Evolutionary conservation across 2,113 vertebrate genomes (phyloP), one percentile per base, ranked within the genome.

Genomic region (Otus sunia): DNA sequence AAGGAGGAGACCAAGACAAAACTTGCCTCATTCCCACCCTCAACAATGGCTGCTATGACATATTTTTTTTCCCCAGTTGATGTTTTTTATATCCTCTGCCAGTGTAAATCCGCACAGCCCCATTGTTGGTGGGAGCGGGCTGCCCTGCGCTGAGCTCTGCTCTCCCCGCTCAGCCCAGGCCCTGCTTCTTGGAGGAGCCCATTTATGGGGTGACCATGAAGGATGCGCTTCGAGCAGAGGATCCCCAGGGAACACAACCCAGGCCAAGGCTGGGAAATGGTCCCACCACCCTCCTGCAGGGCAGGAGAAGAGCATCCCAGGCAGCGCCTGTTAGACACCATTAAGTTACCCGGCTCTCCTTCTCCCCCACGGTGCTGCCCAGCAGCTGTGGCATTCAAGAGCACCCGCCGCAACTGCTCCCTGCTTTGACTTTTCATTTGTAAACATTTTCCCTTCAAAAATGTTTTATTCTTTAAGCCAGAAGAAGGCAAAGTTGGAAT

Each of bases 1-100:
- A 90, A 96, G 81, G 92, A 97, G 97, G 94, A 96, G 90, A 47
- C 86, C 76, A 96, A 96, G 96, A 97, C 95, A 96, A 93, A 94
- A 90, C 94, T 88, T 9, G 27, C 74, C 60, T 45, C 83, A 53
- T 94, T 96, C 96, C 96, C 95, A 92, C 95, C 94, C 94, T 89
- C 90, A 86, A 95, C 92, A 96, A 96, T 88, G 81, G 58, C 64
- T 17, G 25, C 92, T 78, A 86, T 36, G 86, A 84, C 77, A 30
- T 90, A 49, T 37, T 79, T 64, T 89, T 39, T 77, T 69, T 67
- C 71, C 82, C 72, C 62, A 45, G 62, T 6, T n/a, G 77, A 88
- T 80, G 66, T 36, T 86, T 96, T 92, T 94, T 55, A 86, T 73
- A 95, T 97, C 94, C 92, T 97, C 92, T 56, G 75, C 45, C 0